Evolutionary conservation across 2,113 vertebrate genomes (phyloP), one percentile per base, ranked within the genome.

Genomic region (Neomonachus schauinslandi): DNA sequence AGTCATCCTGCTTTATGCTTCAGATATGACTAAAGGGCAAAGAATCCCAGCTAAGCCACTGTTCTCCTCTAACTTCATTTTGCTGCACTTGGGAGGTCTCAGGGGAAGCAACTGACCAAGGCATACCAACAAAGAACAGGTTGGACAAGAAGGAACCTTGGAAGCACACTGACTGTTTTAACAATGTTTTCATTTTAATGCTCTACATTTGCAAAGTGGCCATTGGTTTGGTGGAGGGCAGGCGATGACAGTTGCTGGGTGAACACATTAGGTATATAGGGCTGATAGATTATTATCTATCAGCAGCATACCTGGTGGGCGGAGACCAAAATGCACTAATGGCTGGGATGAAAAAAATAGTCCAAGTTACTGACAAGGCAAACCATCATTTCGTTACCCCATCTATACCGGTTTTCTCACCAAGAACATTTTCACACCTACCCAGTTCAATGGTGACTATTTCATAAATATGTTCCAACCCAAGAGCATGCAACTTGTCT

Each of bases 1-100:
- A 63, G 84, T 81, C 83, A 83, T 71, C 61, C 82, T 89, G 39
- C 69, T 89, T 92, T 79, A 82, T 83, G 94, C 61, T 89, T 93
- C 55, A 76, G 67, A 39, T 89, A 71, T 26, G 74, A 94, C 26
- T 69, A 91, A 89, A 79, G 72, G 74, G 67, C 22, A 72, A 46
- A 85, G 71, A 61, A 55, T 77, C 63, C 59, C 49, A 83, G 86
- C 92, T 77, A 74, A 89, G 59, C 33, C 7, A 3, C 67, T 46
- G 46, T 79, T 72, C 55, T 74, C 22, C 42, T 80, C 93, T 80
- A 55, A 49, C 14, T 92, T 61, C 39, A n/a, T 84, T 93, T 93
- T 5, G 1, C 21, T 42, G 67, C 14, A 28, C 74, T 57, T 65
- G 57, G 49, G 83, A 85, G 39, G 39, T 89, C 42, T 84, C 69